Base-by-base conservation (phyloP, 2,888 invertebrate genomes). In the Eurytoma californica region DNA sequence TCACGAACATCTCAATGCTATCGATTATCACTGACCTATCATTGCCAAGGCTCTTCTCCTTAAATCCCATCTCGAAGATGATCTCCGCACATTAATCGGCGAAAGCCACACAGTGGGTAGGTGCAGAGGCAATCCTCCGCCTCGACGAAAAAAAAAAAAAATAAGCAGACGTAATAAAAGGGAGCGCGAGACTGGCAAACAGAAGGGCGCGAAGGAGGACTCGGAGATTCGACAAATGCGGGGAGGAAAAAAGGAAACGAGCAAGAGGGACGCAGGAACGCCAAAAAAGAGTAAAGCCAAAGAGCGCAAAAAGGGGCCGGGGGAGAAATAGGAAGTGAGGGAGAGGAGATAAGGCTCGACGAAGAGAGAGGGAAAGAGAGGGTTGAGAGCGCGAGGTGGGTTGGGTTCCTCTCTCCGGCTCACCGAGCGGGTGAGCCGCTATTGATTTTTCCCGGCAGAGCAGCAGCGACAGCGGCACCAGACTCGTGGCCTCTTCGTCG, bases 401-500 rank as follows among this genome's bases (percentile, higher is more conserved):
- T 77, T 65, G 30, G 39, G 39, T 67, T 66, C 39, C 67, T 63
- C 70, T 89, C 87, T 88, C 87, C 88, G 88, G 89, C 88, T 89
- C 88, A 87, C 74, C 61, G 73, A 51, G 66, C 66, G 70, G 77
- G 39, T 65, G 77, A 74, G 75, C 88, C 86, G 88, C 88, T 90
- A 90, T 90, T 90, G 90, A 90, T 90, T 90, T 90, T 90, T 90
- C 89, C 88, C 87, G 88, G 88, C 78, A 14, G 30, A 61, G 70
- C 70, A 70, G 70, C 61, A 60, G 70, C 58, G 63, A n/a, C 63
- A 16, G 51, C 73, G 20, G 53, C 69, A 51, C 67, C 88, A 90
- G 88, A 89, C 90, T 90, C 88, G 85, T 85, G 85, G 86, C 85
- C 85, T 88, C 88, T 85, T 85, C 86, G 86, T 88, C 85, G 80